Conservation (phyloP, 64 coral and sea anemone species). For the Pachyseris speciosa region DNA sequence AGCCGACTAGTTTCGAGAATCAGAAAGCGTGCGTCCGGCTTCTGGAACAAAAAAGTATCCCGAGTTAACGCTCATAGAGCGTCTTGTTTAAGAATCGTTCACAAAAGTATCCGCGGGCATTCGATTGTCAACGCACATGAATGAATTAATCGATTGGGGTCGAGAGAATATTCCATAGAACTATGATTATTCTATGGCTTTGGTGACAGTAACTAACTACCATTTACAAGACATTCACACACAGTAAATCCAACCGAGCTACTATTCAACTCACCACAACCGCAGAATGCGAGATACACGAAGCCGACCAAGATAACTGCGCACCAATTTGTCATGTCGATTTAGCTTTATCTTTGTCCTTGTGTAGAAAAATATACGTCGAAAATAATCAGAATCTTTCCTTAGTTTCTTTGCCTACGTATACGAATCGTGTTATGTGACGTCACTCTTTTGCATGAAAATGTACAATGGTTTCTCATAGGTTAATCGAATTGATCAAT, state of each 20-base stretch:
- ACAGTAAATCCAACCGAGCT: not conserved
- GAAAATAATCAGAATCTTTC: not conserved
- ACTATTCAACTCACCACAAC: constrained; percentile 12
- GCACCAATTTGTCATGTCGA: not conserved
- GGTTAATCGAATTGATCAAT: no score
- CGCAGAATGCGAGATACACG: not conserved
- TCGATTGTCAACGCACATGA: no score
- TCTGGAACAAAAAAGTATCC: no score
- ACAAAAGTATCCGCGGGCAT: no score
- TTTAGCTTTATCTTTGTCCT: not conserved
- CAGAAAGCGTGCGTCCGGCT: no score
- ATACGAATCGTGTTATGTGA: not conserved
- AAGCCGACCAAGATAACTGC: not conserved
- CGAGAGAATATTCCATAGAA: not conserved
- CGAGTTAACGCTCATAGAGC: no score
- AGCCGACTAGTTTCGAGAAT: no score
- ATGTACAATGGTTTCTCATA: no score
- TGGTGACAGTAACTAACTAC: not conserved
- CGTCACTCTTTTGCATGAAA: not conserved
- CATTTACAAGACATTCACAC: not conserved
- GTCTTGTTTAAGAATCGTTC: no score
- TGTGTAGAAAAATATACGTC: not conserved
- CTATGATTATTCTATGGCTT: not conserved
- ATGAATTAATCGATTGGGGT: not conserved
- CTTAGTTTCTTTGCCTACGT: no score